Base-by-base conservation (phyloP, 2,113 vertebrate genomes). In the Microcebus griseorufus region DNA sequence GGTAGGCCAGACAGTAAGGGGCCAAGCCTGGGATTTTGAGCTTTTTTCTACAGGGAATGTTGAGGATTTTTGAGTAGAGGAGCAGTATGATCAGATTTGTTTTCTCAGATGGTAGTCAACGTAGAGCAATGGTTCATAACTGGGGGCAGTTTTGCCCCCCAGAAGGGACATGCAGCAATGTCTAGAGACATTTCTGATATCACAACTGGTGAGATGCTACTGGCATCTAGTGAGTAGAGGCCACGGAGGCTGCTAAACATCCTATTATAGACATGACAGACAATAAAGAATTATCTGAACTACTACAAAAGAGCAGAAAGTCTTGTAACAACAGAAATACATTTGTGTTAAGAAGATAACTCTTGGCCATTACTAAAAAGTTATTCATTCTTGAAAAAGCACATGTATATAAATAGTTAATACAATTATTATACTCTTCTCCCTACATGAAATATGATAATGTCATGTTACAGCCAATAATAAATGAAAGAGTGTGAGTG, bases 401-500 rank as follows among this genome's bases (percentile, higher is more conserved):
- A 65, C 13, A 34, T 39, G 37, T 88, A 37, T 32, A 34, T 88
- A 91, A 93, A 81, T 62, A 82, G 27, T 75, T 76, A 81, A 65
- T 42, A 25, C 23, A 76, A 78, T 97, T 58, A 84, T 75, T 88
- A 76, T 51, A 34, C 45, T 81, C 39, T 88, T 48, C 78, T 88
- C n/a, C 53, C 75, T 82, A 27, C 29, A 58, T 93, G 84, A 90
- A 95, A 97, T 89, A 83, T 1, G 6, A 82, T 93, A 69, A 75
- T 89, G 62, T 84, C 92, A 93, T 45, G 39, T 93, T 85, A 78
- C 34, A 84, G 53, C 65, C 60, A 85, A 64, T 85, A 92, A 58
- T 55, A 91, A 90, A 93, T 96, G 73, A 80, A 93, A 95, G n/a
- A 70, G 73, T 76, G 53, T 84, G 60, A 90, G 8, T 82, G 37